Evolutionary conservation across 1,140 invertebrate species (phyloP).

Genomic region (Agrilus planipennis): DNA sequence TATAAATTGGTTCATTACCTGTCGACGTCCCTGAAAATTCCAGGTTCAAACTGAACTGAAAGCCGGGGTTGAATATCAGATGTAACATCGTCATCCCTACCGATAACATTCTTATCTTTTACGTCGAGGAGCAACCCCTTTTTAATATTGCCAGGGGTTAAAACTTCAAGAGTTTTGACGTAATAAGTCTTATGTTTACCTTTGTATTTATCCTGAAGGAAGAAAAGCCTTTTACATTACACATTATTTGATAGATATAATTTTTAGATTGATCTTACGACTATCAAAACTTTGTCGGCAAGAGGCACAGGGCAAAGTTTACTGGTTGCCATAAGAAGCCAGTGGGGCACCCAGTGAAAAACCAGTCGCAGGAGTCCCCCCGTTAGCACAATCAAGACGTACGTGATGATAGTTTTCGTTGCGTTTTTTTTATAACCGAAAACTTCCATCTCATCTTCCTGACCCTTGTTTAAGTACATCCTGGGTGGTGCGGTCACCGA

Average conservation of each 20-base stretch:
- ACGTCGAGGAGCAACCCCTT: too few species aligned
- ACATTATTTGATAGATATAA: too few species aligned
- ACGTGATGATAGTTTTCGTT: constrained; percentile 44
- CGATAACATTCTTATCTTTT: too few species aligned
- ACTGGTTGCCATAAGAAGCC: constrained; percentile 63
- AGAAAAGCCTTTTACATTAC: too few species aligned
- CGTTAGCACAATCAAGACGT: constrained; percentile 51
- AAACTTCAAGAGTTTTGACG: constrained; percentile 22
- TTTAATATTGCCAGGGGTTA: constrained; percentile 21
- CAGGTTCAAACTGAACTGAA: constrained; percentile 28
- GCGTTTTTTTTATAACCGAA: constrained; percentile 48
- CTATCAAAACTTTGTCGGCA: constrained; percentile 66
- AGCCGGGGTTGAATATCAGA: too few species aligned
- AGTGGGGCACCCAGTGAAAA: constrained; percentile 79
- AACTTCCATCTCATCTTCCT: constrained; percentile 61
- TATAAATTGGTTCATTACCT: constrained; percentile 15
- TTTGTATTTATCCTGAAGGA: constrained; percentile 28
- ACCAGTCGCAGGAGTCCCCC: constrained; percentile 64
- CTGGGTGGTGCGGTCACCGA: constrained; percentile 6
- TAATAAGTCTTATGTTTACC: constrained; percentile 28
- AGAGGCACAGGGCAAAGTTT: constrained; percentile 51
- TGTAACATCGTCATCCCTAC: too few species aligned
- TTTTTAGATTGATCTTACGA: constrained; percentile 1
- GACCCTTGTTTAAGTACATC: constrained; percentile 46
- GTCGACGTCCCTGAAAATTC: constrained; percentile 24